Evolutionary conservation across 1,140 invertebrate genomes (phyloP).

Genomic region (Philaenus spumarius): DNA sequence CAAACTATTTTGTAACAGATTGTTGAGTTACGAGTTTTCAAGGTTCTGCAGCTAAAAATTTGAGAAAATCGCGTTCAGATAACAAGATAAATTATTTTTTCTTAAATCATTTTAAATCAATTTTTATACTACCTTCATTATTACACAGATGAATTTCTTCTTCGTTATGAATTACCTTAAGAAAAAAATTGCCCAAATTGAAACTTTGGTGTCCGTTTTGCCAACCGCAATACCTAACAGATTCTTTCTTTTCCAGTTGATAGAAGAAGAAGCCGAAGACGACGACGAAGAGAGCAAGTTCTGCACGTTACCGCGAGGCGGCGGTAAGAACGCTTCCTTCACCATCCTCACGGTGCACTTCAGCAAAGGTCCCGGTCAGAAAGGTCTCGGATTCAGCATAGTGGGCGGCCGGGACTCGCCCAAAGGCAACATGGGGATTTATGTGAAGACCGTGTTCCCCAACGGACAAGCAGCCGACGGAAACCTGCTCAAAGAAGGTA

Average conservation of each 20-base stretch:
- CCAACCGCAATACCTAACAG: too few relatives aligned
- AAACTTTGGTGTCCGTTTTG: too few relatives aligned
- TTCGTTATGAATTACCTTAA: too few relatives aligned
- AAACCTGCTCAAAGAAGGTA: conserved; percentile 78
- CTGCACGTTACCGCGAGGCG: conserved; percentile 44
- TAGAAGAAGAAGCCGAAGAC: conserved; percentile 38
- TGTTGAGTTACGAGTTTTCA: too few relatives aligned
- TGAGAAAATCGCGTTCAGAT: too few relatives aligned
- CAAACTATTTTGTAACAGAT: too few relatives aligned
- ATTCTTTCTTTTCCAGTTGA: background rate
- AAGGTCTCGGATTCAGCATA: conserved; percentile 85
- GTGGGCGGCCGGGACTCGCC: conserved; percentile 85
- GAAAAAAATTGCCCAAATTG: too few relatives aligned
- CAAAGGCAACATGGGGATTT: conserved; percentile 83
- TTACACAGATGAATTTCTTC: too few relatives aligned
- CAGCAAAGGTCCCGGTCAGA: conserved; percentile 74
- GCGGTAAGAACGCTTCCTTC: conserved; percentile 40
- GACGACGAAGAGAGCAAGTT: conserved; percentile 44
- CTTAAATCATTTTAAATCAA: too few relatives aligned
- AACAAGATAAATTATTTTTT: too few relatives aligned
- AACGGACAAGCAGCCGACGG: conserved; percentile 79
- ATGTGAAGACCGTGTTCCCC: conserved; percentile 84
- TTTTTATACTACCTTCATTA: too few relatives aligned
- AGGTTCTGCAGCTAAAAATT: too few relatives aligned
- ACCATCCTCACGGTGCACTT: conserved; percentile 54